phyloP scores from a whole-genome alignment of 1,140 invertebrate genomes.

The Drosophila equinoxialis region DNA sequence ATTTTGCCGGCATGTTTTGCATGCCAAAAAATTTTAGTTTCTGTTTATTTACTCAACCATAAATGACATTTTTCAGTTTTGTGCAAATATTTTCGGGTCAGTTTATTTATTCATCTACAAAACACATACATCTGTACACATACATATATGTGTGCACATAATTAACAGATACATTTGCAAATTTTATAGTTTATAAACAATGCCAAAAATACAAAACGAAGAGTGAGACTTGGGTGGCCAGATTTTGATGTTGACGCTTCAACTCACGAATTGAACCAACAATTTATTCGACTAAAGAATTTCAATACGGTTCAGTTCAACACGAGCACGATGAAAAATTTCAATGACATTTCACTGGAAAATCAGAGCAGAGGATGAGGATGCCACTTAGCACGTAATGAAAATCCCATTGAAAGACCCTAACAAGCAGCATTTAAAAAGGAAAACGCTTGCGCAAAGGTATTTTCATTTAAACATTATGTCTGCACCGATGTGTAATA shows the following conservation, averaged over 20 bases:
- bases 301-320: slow-evolving; percentile 21
- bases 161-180: slow-evolving; percentile 48
- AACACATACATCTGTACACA: slow-evolving; percentile 20
- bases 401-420: slow-evolving; percentile 46
- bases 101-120: slow-evolving; percentile 55
- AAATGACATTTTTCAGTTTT: slow-evolving; percentile 57
- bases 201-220: not conserved
- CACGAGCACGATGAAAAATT: slow-evolving; percentile 2
- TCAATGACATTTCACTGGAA: not conserved
- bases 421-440: slow-evolving; percentile 12
- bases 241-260: slow-evolving; percentile 20
- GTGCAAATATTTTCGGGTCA: slow-evolving; percentile 44
- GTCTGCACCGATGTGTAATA: not conserved
- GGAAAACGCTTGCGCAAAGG: not conserved
- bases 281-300: slow-evolving; percentile 26
- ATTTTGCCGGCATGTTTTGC: slow-evolving; percentile 39
- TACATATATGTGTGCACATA: slow-evolving; percentile 31
- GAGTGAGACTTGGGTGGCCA: slow-evolving; percentile 11
- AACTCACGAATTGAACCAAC: slow-evolving; percentile 13
- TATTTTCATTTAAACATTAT: slow-evolving; percentile 1
- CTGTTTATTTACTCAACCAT: slow-evolving; percentile 48
- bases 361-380: not conserved
- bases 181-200: slow-evolving; percentile 32
- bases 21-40: slow-evolving; percentile 42
- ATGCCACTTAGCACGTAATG: slow-evolving; percentile 56